A percentile compares a stretch with the other conserved stretches of the same genome.
Evolutionary conservation across 2,888 invertebrate species (phyloP).

Genomic region (Nomada flava): DNA sequence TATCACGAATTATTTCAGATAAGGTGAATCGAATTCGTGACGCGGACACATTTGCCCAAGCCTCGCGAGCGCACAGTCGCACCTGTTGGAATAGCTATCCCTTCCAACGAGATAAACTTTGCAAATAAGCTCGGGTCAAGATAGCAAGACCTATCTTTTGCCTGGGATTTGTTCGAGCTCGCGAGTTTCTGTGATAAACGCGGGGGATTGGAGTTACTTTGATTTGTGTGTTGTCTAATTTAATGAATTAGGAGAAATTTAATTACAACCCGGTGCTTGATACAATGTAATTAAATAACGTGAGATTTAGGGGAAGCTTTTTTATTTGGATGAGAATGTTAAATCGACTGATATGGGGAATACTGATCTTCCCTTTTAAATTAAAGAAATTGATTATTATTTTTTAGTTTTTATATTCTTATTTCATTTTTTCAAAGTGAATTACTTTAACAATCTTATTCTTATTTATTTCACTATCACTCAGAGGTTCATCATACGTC

Average conservation of each 20-base stretch:
- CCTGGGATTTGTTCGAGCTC: not conserved
- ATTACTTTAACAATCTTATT: not conserved
- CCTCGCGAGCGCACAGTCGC: not conserved
- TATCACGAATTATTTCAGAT: conserved; percentile 16
- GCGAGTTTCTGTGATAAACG: not conserved
- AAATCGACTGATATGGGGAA: too few relatives aligned
- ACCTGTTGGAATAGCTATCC: conserved; percentile 18
- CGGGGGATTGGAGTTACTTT: not conserved
- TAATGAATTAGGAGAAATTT: too few relatives aligned
- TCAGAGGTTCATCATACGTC: not conserved
- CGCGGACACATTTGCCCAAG: not conserved
- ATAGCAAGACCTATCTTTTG: not conserved
- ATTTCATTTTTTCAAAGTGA: too few relatives aligned
- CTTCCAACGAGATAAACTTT: conserved; percentile 6
- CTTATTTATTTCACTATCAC: too few relatives aligned
- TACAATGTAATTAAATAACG: too few relatives aligned
- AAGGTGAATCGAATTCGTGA: conserved; percentile 21
- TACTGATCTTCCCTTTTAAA: too few relatives aligned
- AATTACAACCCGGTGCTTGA: too few relatives aligned
- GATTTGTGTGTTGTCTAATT: not conserved
- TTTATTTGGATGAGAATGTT: too few relatives aligned
- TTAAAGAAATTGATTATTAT: too few relatives aligned
- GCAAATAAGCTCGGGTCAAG: conserved; percentile 1
- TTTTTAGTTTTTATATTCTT: too few relatives aligned
- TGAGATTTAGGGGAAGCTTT: too few relatives aligned